Percentiles rank a stretch among this genome's conserved stretches.
Evolutionary conservation across 2,797 vertebrate species (phyloP).

Genomic region (Champsocephalus esox): DNA sequence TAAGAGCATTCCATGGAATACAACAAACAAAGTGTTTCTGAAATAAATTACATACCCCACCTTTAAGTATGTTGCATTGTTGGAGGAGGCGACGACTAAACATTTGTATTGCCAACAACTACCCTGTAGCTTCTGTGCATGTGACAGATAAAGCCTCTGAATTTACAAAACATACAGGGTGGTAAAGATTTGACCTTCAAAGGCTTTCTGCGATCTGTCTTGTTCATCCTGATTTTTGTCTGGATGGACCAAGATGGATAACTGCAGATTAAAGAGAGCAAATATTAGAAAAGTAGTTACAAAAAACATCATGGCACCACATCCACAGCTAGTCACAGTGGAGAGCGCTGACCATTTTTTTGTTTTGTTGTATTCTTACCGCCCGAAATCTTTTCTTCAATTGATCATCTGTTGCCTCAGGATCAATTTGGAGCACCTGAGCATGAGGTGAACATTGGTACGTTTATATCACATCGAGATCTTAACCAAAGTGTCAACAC

Average conservation of each 20-base stretch:
- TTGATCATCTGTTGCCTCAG: slow-evolving; percentile 96
- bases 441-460: neutral
- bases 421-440: slow-evolving; percentile 96
- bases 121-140: no score
- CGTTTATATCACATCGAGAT: neutral
- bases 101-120: no score
- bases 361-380: slow-evolving; percentile 77
- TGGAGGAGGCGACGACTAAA: no score
- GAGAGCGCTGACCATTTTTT: no score
- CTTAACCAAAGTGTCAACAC: neutral
- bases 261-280: slow-evolving; percentile 75
- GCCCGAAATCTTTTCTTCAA: slow-evolving; percentile 98
- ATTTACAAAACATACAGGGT: neutral
- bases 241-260: slow-evolving; percentile 98
- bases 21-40: no score
- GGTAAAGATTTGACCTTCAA: slow-evolving; percentile 90
- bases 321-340: neutral
- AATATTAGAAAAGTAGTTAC: slow-evolving; percentile 18
- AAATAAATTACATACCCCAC: no score
- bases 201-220: slow-evolving; percentile 94
- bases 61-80: no score
- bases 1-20: no score
- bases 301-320: neutral
- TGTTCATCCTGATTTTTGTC: slow-evolving; percentile 98
- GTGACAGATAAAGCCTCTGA: no score